Percentiles rank a stretch among this genome's conserved stretches.
These are phyloP conservation scores for Epinephelus cyanopodus DNA, from an alignment of 2,113 vertebrate species.

Conservation along the genomic window DNA sequence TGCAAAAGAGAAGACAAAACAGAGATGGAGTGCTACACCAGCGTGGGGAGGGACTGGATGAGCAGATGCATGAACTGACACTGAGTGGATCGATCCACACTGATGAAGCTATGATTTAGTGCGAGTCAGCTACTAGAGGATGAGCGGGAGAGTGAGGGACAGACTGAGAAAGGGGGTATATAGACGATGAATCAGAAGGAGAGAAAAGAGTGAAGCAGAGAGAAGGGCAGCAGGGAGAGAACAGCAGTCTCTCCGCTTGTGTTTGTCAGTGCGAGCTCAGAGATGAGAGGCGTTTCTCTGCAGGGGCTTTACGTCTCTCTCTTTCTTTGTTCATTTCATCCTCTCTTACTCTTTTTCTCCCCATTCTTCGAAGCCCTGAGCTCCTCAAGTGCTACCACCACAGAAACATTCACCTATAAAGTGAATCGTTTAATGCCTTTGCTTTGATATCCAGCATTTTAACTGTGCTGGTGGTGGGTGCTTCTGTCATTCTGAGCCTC, in stretches of 20 bases:
- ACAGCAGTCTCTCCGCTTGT: slow-evolving; percentile 30
- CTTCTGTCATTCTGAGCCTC: slow-evolving; percentile 37
- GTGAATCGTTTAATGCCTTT: slow-evolving; percentile 27
- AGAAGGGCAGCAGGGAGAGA: slow-evolving; percentile 13
- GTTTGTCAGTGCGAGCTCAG: slow-evolving; percentile 53
- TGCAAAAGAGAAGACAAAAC: slow-evolving; percentile 19
- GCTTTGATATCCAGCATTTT: slow-evolving; percentile 47
- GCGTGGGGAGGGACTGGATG: slow-evolving; percentile 5
- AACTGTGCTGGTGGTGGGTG: background rate
- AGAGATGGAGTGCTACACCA: slow-evolving; percentile 13
- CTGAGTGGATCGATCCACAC: slow-evolving; percentile 32
- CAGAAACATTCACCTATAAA: slow-evolving; percentile 43
- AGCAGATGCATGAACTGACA: slow-evolving; percentile 25
- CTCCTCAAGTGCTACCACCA: slow-evolving; percentile 39
- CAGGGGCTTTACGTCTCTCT: slow-evolving; percentile 39
- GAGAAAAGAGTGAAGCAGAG: background rate
- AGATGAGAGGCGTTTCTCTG: slow-evolving; percentile 53
- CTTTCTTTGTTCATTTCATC: slow-evolving; percentile 43
- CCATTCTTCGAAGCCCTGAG: slow-evolving; percentile 16
- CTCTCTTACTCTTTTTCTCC: slow-evolving; percentile 8
- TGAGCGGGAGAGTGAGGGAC: slow-evolving; percentile 11
- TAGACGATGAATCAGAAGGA: slow-evolving; percentile 15
- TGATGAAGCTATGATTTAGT: slow-evolving; percentile 55
- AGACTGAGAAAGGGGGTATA: background rate
- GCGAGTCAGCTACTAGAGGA: slow-evolving; percentile 57